Conservation (phyloP, 37 sponge, comb jelly and placozoan species). For the Axinella damicornis region DNA sequence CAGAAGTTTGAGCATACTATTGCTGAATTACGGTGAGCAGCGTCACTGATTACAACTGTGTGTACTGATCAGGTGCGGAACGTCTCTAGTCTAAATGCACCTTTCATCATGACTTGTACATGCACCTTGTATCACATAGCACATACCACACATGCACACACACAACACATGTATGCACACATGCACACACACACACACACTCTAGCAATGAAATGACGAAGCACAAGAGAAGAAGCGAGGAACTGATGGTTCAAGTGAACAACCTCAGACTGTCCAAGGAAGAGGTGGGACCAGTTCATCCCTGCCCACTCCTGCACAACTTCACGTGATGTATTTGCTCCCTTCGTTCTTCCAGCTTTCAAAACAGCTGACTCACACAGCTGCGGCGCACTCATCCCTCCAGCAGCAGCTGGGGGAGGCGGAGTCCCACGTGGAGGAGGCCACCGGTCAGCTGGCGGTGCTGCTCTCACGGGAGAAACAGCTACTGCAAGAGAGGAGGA, state of each 20-base stretch:
- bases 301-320: no score
- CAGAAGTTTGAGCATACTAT: slow-evolving; percentile 75
- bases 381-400: not conserved
- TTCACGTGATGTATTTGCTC: not conserved
- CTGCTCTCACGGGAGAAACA: slow-evolving; percentile 72
- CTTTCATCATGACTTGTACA: no score
- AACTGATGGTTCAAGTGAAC: slow-evolving; percentile 36
- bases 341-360: slow-evolving; percentile 6
- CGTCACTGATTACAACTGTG: not conserved
- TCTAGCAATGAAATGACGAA: slow-evolving; percentile 22
- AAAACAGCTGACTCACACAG: slow-evolving; percentile 23
- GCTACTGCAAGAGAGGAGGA: slow-evolving; percentile 71
- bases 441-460: slow-evolving; percentile 46
- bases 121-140: no score
- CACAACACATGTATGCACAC: no score
- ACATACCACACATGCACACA: no score
- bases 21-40: slow-evolving; percentile 33
- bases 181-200: no score
- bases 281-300: slow-evolving; percentile 31
- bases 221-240: slow-evolving; percentile 37
- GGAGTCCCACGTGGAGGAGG: slow-evolving; percentile 49
- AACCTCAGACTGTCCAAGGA: slow-evolving; percentile 26
- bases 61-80: no score
- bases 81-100: no score
- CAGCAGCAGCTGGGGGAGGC: slow-evolving; percentile 42